phyloP scores from a whole-genome alignment of 2,797 vertebrate species.

The Onychomys leucogaster region DNA sequence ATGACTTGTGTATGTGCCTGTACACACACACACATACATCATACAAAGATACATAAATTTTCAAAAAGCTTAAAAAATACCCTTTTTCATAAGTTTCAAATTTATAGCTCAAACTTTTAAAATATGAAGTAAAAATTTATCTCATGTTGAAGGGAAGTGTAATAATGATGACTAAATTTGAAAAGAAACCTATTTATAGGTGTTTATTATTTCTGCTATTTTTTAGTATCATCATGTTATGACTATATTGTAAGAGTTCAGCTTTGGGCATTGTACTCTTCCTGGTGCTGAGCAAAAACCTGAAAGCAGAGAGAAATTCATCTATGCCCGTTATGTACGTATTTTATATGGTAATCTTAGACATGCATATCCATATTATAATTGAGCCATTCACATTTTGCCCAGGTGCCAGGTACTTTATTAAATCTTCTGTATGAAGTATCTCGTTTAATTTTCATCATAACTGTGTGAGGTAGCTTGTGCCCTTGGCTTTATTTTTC shows the following conservation, averaged over 20 bases:
- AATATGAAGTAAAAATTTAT: not conserved
- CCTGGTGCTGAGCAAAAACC: not conserved
- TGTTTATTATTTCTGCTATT: not conserved
- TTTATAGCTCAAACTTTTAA: not conserved
- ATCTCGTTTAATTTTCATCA: conserved; percentile 17
- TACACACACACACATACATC: not conserved
- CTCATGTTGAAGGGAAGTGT: not conserved
- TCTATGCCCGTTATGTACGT: not conserved
- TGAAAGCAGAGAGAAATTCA: not conserved
- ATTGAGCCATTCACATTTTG: not conserved
- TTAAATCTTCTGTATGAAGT: not conserved
- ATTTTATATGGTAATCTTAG: not conserved
- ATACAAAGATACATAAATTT: not conserved
- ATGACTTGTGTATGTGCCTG: not conserved
- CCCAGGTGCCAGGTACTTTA: not conserved
- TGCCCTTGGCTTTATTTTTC: conserved; percentile 22
- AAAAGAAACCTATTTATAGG: not conserved
- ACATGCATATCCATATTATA: not conserved
- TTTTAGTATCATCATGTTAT: not conserved
- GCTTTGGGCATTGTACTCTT: not conserved
- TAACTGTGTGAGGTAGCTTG: not conserved
- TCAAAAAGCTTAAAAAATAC: not conserved
- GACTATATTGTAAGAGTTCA: conserved; percentile 8
- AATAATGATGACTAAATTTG: not conserved
- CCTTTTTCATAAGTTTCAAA: not conserved